These are phyloP conservation scores for Charaxes varanes DNA, from an alignment of 1,140 invertebrate species.

Conservation along the genomic window DNA sequence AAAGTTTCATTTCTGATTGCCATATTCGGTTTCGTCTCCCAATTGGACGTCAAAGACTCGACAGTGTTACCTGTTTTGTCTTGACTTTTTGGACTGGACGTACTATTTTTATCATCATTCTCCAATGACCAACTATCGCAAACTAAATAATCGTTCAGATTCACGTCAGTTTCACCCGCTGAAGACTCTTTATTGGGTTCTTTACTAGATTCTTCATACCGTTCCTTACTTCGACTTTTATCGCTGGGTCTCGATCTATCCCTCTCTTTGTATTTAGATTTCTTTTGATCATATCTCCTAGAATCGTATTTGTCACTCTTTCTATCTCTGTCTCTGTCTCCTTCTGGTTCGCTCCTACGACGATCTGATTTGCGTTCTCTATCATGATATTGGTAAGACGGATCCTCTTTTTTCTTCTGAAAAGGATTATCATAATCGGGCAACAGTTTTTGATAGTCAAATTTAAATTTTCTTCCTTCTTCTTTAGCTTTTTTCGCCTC, in stretches of 20 bases:
- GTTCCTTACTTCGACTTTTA: slow-evolving; percentile 24
- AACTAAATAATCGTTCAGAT: slow-evolving; percentile 60
- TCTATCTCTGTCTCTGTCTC: slow-evolving; percentile 27
- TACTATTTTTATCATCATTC: slow-evolving; percentile 51
- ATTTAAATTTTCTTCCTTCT: slow-evolving; percentile 60
- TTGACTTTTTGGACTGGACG: slow-evolving; percentile 39
- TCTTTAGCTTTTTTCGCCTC: slow-evolving; percentile 57
- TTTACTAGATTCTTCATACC: slow-evolving; percentile 19
- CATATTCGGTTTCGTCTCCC: slow-evolving; percentile 11
- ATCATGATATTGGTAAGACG: slow-evolving; percentile 6
- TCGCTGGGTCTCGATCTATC: slow-evolving; percentile 26
- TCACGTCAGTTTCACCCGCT: slow-evolving; percentile 51
- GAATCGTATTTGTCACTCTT: slow-evolving; percentile 39
- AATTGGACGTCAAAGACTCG: slow-evolving; percentile 5
- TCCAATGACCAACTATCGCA: slow-evolving; percentile 70
- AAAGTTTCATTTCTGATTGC: slow-evolving; percentile 26
- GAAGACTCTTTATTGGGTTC: slow-evolving; percentile 7
- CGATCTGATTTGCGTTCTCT: slow-evolving; percentile 20
- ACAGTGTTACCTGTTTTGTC: slow-evolving; percentile 20
- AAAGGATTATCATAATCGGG: slow-evolving; percentile 65
- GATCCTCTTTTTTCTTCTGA: slow-evolving; percentile 52
- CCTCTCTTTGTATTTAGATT: slow-evolving; percentile 34
- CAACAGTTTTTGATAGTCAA: slow-evolving; percentile 56
- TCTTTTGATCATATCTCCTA: slow-evolving; percentile 37
- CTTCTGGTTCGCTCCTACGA: slow-evolving; percentile 19